Percentiles rank a stretch among this genome's conserved stretches.
These are phyloP conservation scores for Lota lota DNA, from an alignment of 2,113 vertebrate species.

Conservation along the genomic window DNA sequence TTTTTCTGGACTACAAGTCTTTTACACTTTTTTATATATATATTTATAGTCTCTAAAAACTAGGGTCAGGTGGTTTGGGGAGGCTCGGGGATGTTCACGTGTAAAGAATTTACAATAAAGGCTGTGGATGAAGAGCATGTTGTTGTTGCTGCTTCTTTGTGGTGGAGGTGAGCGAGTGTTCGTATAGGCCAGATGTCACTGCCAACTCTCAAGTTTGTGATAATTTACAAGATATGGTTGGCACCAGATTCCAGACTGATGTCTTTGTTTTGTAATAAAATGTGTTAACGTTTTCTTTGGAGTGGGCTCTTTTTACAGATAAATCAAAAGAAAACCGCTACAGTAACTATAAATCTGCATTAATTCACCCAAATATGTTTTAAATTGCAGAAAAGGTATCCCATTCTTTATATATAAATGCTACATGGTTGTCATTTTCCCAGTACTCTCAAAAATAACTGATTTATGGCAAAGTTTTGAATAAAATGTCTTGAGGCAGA, in stretches of 20 bases:
- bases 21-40: constrained; percentile 65
- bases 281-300: constrained; percentile 7
- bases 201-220: constrained; percentile 59
- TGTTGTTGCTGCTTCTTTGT: constrained; percentile 35
- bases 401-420: too few species aligned
- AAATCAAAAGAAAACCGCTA: too few species aligned
- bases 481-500: too few species aligned
- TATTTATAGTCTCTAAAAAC: constrained; percentile 67
- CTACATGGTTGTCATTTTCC: too few species aligned
- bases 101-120: constrained; percentile 67
- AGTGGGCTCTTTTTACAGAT: too few species aligned
- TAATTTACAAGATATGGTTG: constrained; percentile 18
- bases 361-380: too few species aligned
- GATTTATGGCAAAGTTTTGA: too few species aligned
- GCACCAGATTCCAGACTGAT: constrained; percentile 22
- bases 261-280: constrained; percentile 70
- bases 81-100: constrained; percentile 35
- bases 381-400: too few species aligned
- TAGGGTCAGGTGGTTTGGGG: constrained; percentile 29
- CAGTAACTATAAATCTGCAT: too few species aligned
- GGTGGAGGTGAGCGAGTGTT: constrained; percentile 14
- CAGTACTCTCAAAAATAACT: too few species aligned
- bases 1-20: constrained; percentile 53
- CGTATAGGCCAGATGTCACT: constrained; percentile 48
- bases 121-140: constrained; percentile 36